Base-by-base conservation (phyloP, 2,797 vertebrate genomes). In the Gallinago nigripennis region DNA sequence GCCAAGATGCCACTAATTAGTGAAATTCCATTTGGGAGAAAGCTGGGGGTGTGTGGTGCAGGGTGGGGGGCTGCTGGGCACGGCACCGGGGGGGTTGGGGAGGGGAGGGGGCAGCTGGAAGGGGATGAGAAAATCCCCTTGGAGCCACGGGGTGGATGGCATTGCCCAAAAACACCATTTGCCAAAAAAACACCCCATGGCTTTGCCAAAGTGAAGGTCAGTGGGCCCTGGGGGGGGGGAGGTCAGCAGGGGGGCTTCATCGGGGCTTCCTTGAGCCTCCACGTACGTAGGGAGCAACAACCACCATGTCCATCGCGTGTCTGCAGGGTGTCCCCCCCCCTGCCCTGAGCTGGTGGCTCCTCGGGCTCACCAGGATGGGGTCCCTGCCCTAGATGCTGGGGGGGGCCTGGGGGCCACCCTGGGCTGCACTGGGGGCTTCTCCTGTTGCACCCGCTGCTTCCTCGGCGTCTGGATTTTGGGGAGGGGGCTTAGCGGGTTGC, bases 381-480 rank as follows among this genome's bases (percentile, higher is more conserved):
- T 53, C 71, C 56, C 33, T 58, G 37, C 51, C 45, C 86, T 88
- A 96, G 2, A 70, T 28, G 6, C 61, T 4, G 0, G 86, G 16
- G 31, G 43, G 15, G 10, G 7, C 54, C 1, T 9, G 30, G 61
- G 18, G 4, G 6, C 30, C 57, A 1, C 51, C 48, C 6, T 41
- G 88, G 33, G 30, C 8, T 0, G 4, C 37, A 0, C 1, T 20
- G 1, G 71, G 27, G 10, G 1, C 43, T 0, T 18, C 50, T 64
- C 35, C 50, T 2, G 3, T 30, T 3, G 57, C 25, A 3, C 16
- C 33, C 1, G 0, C 85, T 0, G 3, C 80, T 54, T 83, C 93
- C 58, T 86, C 63, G 0, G 0, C 5, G 0, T 65, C 35, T 3
- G 41, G 1, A 3, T 15, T 76, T 43, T 82, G 95, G 25, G 66